A percentile compares a stretch with the other conserved stretches of the same genome.
These are phyloP conservation scores for Chironomus striatipennis DNA, from an alignment of 1,140 invertebrate genomes.

Conservation along the genomic window DNA sequence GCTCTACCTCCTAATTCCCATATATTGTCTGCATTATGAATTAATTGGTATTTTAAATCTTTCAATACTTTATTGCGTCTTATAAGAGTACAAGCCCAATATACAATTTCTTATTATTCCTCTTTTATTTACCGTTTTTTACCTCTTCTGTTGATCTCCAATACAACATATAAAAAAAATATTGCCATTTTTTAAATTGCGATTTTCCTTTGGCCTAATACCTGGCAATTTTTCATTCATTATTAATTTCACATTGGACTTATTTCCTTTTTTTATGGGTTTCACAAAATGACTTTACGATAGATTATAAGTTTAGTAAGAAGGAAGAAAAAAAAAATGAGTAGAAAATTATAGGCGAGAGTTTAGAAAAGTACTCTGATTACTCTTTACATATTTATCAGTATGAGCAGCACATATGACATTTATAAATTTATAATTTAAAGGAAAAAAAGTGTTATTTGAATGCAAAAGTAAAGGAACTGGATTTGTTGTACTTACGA, in stretches of 20 bases:
- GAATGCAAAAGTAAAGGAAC: too few relatives aligned
- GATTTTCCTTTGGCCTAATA: conserved; percentile 12
- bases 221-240: conserved; percentile 13
- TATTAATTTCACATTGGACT: neutral
- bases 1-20: too few relatives aligned
- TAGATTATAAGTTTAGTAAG: neutral
- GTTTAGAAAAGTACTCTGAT: neutral
- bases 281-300: too few relatives aligned
- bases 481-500: too few relatives aligned
- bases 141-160: too few relatives aligned
- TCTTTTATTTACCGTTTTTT: too few relatives aligned
- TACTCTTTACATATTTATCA: neutral
- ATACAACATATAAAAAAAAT: neutral
- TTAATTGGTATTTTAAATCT: too few relatives aligned
- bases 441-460: too few relatives aligned
- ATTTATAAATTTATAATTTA: neutral
- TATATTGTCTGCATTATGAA: too few relatives aligned
- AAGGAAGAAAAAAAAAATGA: neutral
- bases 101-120: too few relatives aligned
- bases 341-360: neutral
- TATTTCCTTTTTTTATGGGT: neutral
- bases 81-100: too few relatives aligned
- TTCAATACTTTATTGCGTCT: too few relatives aligned
- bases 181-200: neutral
- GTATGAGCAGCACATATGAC: neutral